Percentiles rank a stretch among this genome's conserved stretches.
Conservation (phyloP, 2,797 vertebrate species). For the Tachyglossus aculeatus region DNA sequence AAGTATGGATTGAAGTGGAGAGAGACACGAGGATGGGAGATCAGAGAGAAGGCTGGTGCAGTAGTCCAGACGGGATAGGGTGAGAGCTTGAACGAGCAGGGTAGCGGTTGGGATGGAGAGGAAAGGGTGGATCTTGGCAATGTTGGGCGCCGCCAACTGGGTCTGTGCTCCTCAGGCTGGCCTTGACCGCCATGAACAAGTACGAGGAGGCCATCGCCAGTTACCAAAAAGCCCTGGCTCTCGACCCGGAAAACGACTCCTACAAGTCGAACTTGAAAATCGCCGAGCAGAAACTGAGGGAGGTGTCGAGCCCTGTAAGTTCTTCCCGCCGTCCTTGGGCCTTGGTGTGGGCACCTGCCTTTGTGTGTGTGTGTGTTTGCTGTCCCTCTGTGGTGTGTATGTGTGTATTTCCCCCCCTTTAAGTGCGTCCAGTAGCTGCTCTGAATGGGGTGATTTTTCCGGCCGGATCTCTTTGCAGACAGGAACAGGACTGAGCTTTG, state of each 20-base stretch:
- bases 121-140: too few species aligned
- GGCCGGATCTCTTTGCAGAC: conserved; percentile 79
- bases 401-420: background rate
- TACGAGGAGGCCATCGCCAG: conserved; percentile 93
- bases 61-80: too few species aligned
- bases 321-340: conserved; percentile 14
- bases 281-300: conserved; percentile 95
- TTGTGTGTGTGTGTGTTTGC: conserved; percentile 16
- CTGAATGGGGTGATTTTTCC: conserved; percentile 26
- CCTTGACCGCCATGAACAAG: conserved; percentile 92
- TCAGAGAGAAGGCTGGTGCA: too few species aligned
- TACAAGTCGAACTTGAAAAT: conserved; percentile 98
- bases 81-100: too few species aligned
- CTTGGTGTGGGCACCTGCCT: too few species aligned
- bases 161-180: conserved; percentile 80
- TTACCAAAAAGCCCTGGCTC: conserved; percentile 94
- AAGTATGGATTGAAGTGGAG: too few species aligned
- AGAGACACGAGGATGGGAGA: too few species aligned
- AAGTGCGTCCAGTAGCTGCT: too few species aligned
- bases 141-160: too few species aligned
- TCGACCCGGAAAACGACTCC: conserved; percentile 96
- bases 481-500: conserved; percentile 91
- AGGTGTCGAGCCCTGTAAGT: conserved; percentile 92
- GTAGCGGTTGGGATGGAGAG: too few species aligned
- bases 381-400: too few species aligned